Conservation (phyloP, 2,888 invertebrate species). For the Eutolmus rufibarbis region DNA sequence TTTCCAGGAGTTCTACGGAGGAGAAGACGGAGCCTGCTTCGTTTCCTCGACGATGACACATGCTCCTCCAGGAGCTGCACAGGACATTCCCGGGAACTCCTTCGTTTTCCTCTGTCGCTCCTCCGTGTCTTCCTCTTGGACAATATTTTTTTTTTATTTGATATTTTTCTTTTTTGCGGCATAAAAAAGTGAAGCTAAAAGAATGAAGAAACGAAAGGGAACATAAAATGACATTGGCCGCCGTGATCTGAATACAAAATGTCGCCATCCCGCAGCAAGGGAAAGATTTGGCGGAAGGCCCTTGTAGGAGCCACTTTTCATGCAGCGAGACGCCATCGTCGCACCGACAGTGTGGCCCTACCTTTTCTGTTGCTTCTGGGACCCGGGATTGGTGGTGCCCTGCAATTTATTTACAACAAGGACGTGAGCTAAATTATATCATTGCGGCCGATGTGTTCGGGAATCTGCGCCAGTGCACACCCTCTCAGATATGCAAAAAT, state of each 20-base stretch:
- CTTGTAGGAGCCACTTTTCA: slow-evolving; percentile 34
- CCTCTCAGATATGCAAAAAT: slow-evolving; percentile 4
- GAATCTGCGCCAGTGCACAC: neutral
- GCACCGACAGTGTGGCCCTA: neutral
- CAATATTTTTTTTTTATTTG: neutral
- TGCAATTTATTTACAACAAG: slow-evolving; percentile 38
- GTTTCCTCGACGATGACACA: neutral
- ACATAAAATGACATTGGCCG: slow-evolving; percentile 40
- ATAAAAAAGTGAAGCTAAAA: slow-evolving; percentile 1
- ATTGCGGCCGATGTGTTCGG: neutral
- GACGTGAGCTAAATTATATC: slow-evolving; percentile 39
- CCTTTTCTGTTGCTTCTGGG: slow-evolving; percentile 33
- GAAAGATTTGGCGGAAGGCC: slow-evolving; percentile 8
- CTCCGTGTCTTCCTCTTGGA: neutral
- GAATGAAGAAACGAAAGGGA: slow-evolving; percentile 20
- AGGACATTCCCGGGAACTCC: neutral
- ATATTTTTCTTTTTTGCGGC: neutral
- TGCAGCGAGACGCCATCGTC: neutral
- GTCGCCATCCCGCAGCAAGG: slow-evolving; percentile 5
- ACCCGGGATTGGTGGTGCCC: neutral
- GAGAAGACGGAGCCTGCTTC: neutral
- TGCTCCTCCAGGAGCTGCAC: neutral
- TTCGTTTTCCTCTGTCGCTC: neutral
- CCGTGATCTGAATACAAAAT: slow-evolving; percentile 33
- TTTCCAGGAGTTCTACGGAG: neutral